Evolutionary conservation across 2,797 vertebrate species (phyloP), one percentile per base, ranked within the genome.

Genomic region (Bucorvus abyssinicus): DNA sequence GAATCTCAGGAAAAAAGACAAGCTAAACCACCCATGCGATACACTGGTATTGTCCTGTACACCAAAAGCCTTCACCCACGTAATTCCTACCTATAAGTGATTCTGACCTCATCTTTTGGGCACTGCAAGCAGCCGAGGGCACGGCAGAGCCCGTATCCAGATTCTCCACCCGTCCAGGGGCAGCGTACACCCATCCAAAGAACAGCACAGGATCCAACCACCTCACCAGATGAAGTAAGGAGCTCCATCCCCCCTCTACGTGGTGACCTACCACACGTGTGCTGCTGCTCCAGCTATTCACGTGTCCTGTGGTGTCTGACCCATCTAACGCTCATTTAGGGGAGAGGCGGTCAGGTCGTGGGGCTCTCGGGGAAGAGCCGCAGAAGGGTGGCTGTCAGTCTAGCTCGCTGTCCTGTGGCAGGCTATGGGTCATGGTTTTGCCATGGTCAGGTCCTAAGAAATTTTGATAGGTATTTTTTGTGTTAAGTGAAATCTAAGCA

Each of bases 241-340:
- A 87, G 12, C 55, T 57, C 36, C 61, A 49, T 61, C 21, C 40
- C 47, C 42, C 18, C 21, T 38, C 36, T 55, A 40, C 18, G 10
- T 10, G 6, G 27, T 49, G 47, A 61, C 26, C 36, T 20, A 8
- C 1, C 0, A 19, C 7, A 15, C 19, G 2, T 1, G 3, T 18
- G 3, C 16, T 65, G 32, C 45, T 40, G 13, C 50, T 73, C 42
- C 8, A 30, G n/a, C 7, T 6, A 23, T 4, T 60, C 29, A 5
- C n/a, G 67, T 47, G 6, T 32, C 16, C 63, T 2, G 1, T 7
- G 6, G 14, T 10, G 30, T 24, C 19, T 27, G 20, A 53, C 26
- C 29, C 14, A 27, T 27, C 17, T 45, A 24, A 57, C 2, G 7
- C 9, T 55, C 38, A 3, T 50, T 44, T 30, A 32, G 32, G 22